Percentiles rank a stretch among this genome's conserved stretches.
These are phyloP conservation scores for Penaeus japonicus DNA, from an alignment of 1,140 invertebrate species.

Conservation along the genomic window DNA sequence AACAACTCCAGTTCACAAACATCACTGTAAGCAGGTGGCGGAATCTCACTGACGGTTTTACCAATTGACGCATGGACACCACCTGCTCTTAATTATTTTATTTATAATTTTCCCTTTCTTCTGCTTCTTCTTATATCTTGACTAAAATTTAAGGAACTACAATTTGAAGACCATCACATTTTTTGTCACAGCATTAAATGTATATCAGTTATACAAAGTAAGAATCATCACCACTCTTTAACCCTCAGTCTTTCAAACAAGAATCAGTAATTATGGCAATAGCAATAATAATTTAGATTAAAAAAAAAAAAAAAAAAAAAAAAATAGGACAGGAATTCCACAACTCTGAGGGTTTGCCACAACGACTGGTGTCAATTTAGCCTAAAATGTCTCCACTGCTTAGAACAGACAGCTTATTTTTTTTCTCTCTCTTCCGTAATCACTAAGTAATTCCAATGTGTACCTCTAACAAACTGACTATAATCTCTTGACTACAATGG, in stretches of 20 bases:
- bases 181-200: constrained; percentile 10
- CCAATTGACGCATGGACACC: not conserved
- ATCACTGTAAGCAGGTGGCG: constrained; percentile 3
- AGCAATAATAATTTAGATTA: not conserved
- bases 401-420: too few relatives aligned
- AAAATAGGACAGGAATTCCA: too few relatives aligned
- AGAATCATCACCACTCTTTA: not conserved
- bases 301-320: too few relatives aligned
- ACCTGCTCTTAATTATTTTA: not conserved
- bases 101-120: too few relatives aligned
- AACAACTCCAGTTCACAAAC: constrained; percentile 13
- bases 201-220: not conserved
- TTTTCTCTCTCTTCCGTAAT: too few relatives aligned
- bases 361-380: too few relatives aligned
- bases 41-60: not conserved
- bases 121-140: too few relatives aligned
- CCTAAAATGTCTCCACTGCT: too few relatives aligned
- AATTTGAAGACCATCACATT: constrained; percentile 10
- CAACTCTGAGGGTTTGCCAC: too few relatives aligned
- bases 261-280: not conserved
- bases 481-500: too few relatives aligned
- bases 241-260: not conserved
- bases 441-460: too few relatives aligned
- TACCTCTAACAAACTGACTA: too few relatives aligned
- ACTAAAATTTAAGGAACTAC: constrained; percentile 9